Conservation (phyloP, 2,888 invertebrate species). For the Ectemnius lituratus region DNA sequence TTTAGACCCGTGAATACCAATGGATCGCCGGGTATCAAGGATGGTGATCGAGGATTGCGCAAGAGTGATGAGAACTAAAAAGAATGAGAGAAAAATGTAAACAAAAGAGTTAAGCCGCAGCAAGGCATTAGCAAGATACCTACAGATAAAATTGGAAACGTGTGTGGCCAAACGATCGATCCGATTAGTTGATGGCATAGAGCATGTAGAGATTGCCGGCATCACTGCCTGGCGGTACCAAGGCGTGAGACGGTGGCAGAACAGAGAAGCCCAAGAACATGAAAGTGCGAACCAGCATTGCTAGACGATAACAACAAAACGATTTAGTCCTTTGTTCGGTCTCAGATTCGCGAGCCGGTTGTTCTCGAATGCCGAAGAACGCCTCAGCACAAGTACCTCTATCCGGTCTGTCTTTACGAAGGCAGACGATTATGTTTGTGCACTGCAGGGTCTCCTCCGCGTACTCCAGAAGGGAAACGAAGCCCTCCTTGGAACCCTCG, state of each 20-base stretch:
- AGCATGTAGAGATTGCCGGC: slow-evolving; percentile 83
- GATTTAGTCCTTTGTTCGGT: slow-evolving; percentile 37
- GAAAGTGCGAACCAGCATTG: slow-evolving; percentile 94
- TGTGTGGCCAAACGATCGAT: slow-evolving; percentile 57
- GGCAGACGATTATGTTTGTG: slow-evolving; percentile 88
- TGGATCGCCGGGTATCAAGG: too few species aligned
- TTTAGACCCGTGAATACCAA: slow-evolving; percentile 3
- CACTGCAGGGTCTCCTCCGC: slow-evolving; percentile 95
- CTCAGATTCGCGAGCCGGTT: slow-evolving; percentile 2
- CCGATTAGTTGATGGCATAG: slow-evolving; percentile 79
- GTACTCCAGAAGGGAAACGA: slow-evolving; percentile 95
- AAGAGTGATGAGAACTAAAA: slow-evolving; percentile 1
- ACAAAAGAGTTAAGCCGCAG: not conserved
- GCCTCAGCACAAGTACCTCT: slow-evolving; percentile 79
- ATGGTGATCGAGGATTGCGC: not conserved
- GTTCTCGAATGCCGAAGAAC: slow-evolving; percentile 47
- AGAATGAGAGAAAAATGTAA: slow-evolving; percentile 13
- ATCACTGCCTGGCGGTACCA: slow-evolving; percentile 85
- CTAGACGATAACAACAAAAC: slow-evolving; percentile 76
- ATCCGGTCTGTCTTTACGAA: slow-evolving; percentile 90
- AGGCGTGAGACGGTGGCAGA: slow-evolving; percentile 88
- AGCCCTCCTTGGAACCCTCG: slow-evolving; percentile 96
- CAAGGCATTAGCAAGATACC: slow-evolving; percentile 54
- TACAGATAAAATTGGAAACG: slow-evolving; percentile 72
- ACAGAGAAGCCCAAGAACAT: slow-evolving; percentile 97